phyloP scores from a whole-genome alignment of 2,888 invertebrate species.

The Noctua pronuba region DNA sequence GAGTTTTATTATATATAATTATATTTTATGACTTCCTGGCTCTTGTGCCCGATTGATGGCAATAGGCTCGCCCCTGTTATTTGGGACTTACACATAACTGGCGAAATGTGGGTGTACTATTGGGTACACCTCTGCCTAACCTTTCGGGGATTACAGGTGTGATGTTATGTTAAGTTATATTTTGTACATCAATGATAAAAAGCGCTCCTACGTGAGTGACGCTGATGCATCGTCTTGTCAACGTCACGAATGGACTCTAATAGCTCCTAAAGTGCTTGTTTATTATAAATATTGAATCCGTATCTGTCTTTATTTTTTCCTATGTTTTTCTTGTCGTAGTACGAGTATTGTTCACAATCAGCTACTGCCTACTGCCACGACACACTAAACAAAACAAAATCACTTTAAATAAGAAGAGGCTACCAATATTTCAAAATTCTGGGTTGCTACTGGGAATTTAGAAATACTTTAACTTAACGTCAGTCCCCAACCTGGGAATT shows the following conservation, averaged over 20 bases:
- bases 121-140: too few relatives aligned
- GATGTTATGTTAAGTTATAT: too few relatives aligned
- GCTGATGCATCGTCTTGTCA: not conserved
- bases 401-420: not conserved
- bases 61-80: too few relatives aligned
- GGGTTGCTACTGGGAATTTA: not conserved
- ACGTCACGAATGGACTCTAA: not conserved
- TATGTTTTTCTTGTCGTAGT: not conserved
- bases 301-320: not conserved
- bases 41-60: too few relatives aligned
- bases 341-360: not conserved
- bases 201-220: not conserved
- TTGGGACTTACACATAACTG: too few relatives aligned
- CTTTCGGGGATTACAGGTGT: too few relatives aligned
- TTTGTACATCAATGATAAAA: not conserved
- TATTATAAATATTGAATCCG: conserved; percentile 1
- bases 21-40: too few relatives aligned
- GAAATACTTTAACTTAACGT: not conserved
- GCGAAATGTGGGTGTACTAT: too few relatives aligned
- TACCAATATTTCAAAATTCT: not conserved
- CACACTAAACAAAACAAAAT: not conserved
- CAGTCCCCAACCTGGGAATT: conserved; percentile 19
- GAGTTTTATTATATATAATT: conserved; percentile 63
- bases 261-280: not conserved
- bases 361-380: not conserved